Evolutionary conservation across 2,113 vertebrate genomes (phyloP).

Genomic region (Gnathonemus longibarbis): DNA sequence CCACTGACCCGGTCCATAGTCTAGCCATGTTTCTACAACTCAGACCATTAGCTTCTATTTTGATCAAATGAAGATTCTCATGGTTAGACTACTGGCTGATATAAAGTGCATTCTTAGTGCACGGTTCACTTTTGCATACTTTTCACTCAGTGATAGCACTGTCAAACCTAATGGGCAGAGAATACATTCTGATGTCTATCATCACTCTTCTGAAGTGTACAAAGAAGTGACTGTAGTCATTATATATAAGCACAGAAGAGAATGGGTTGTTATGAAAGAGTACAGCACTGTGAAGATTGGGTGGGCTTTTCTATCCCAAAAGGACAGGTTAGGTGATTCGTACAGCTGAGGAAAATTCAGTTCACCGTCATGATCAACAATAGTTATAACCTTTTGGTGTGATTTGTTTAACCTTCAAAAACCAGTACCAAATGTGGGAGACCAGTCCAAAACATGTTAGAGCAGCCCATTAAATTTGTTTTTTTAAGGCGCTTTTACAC

Average conservation of each 20-base stretch:
- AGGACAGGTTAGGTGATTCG: neutral
- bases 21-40: neutral
- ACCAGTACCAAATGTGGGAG: neutral
- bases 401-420: neutral
- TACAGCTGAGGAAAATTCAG: neutral
- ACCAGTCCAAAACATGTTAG: neutral
- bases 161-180: neutral
- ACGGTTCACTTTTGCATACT: neutral
- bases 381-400: neutral
- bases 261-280: neutral
- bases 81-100: neutral
- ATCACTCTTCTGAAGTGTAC: neutral
- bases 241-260: neutral
- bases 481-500: neutral
- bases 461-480: neutral
- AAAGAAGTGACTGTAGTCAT: neutral
- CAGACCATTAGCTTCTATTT: neutral
- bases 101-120: neutral
- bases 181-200: neutral
- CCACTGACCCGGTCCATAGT: neutral
- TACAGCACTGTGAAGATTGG: neutral
- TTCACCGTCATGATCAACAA: neutral
- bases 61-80: neutral
- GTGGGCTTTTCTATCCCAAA: neutral
- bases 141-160: neutral